Conservation (phyloP, 2,888 invertebrate species). For the Lepidocyrtinus sp. region DNA sequence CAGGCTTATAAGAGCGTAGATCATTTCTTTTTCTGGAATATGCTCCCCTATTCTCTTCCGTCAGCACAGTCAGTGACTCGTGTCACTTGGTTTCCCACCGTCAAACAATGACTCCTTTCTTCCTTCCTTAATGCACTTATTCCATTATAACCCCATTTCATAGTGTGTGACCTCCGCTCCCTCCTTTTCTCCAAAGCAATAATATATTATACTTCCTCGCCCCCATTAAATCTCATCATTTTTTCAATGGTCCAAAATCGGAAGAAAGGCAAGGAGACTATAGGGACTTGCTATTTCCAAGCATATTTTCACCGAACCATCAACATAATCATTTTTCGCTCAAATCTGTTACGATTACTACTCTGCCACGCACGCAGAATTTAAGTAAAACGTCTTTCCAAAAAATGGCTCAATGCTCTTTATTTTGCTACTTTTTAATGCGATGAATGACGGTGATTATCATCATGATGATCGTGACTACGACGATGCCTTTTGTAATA, state of each 20-base stretch:
- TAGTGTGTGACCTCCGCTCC: constrained; percentile 67
- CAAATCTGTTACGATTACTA: not conserved
- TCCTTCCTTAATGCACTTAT: constrained; percentile 68
- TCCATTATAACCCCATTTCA: constrained; percentile 70
- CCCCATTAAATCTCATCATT: constrained; percentile 69
- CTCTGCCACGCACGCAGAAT: not conserved
- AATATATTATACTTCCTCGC: constrained; percentile 66
- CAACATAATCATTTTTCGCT: constrained; percentile 25
- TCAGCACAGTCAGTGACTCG: constrained; percentile 68
- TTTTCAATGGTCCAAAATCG: constrained; percentile 38
- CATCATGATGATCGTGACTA: not conserved
- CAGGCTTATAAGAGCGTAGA: constrained; percentile 24
- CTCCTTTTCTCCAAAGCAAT: constrained; percentile 28
- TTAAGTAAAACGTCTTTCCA: not conserved
- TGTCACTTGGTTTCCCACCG: constrained; percentile 70
- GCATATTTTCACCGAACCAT: not conserved
- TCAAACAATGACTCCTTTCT: constrained; percentile 66
- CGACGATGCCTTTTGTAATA: not conserved
- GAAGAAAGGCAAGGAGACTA: constrained; percentile 24
- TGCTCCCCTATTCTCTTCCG: constrained; percentile 30
- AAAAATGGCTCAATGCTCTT: constrained; percentile 8
- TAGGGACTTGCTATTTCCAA: constrained; percentile 18
- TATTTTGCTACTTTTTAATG: constrained; percentile 7
- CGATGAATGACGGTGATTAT: not conserved
- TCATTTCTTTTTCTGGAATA: not conserved